These are phyloP conservation scores for Bovichtus diacanthus DNA, from an alignment of 2,797 vertebrate genomes.

Conservation along the genomic window DNA sequence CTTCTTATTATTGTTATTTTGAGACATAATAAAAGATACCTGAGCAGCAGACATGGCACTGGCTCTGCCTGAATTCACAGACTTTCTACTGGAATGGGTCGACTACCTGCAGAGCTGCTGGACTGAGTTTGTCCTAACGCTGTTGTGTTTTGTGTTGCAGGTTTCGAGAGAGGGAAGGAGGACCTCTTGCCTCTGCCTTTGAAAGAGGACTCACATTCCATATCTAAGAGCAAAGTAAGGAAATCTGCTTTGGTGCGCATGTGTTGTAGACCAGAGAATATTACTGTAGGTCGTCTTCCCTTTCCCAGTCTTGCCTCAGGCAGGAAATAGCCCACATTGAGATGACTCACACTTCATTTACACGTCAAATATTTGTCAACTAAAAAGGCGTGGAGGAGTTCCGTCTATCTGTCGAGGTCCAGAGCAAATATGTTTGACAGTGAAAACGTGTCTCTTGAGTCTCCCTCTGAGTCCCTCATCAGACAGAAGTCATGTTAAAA, in stretches of 20 bases:
- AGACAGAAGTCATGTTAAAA: slow-evolving; percentile 7
- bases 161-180: slow-evolving; percentile 94
- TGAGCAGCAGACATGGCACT: background rate
- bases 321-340: slow-evolving; percentile 27
- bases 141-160: slow-evolving; percentile 78
- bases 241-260: background rate
- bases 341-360: slow-evolving; percentile 40
- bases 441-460: slow-evolving; percentile 8
- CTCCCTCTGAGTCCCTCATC: slow-evolving; percentile 24
- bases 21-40: background rate
- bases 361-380: slow-evolving; percentile 43
- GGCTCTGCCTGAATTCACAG: no score
- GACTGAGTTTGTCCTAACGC: background rate
- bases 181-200: slow-evolving; percentile 87
- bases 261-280: slow-evolving; percentile 36
- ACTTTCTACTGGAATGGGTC: background rate
- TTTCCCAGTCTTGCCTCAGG: slow-evolving; percentile 33
- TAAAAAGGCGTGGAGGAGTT: slow-evolving; percentile 32
- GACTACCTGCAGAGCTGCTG: background rate
- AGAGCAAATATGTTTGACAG: slow-evolving; percentile 24
- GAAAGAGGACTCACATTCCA: slow-evolving; percentile 94
- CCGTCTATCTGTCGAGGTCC: slow-evolving; percentile 24
- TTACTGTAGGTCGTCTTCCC: slow-evolving; percentile 11
- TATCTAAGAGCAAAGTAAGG: slow-evolving; percentile 98
- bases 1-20: no score